phyloP scores from a whole-genome alignment of 2,888 invertebrate species.

The Microchrysa polita region DNA sequence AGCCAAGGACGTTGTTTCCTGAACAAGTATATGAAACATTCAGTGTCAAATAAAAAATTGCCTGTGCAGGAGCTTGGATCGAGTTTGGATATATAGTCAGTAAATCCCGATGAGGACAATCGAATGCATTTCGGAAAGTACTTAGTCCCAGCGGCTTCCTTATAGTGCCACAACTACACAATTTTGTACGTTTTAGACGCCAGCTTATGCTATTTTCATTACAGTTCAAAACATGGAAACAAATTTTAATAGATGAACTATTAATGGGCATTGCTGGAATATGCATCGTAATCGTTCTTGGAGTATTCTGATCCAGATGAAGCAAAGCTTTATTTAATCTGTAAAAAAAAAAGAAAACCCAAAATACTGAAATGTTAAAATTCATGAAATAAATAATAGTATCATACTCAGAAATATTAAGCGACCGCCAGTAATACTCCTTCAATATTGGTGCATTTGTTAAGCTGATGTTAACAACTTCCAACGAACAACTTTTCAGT shows the following conservation, averaged over 20 bases:
- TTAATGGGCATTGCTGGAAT: conserved; percentile 47
- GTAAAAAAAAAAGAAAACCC: background rate
- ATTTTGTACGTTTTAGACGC: conserved; percentile 43
- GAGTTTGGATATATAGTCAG: conserved; percentile 32
- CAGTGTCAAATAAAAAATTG: conserved; percentile 7
- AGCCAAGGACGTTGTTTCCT: conserved; percentile 42
- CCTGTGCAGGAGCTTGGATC: background rate
- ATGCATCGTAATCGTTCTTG: conserved; percentile 6
- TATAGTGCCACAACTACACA: conserved; percentile 44
- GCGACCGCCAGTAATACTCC: conserved; percentile 47
- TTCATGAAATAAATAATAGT: background rate
- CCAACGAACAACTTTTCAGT: conserved; percentile 47
- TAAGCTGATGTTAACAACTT: conserved; percentile 46
- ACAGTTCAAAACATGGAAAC: conserved; percentile 41
- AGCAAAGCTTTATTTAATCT: conserved; percentile 14
- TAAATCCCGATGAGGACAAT: conserved; percentile 46
- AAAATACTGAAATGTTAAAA: background rate
- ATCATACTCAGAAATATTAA: conserved; percentile 46
- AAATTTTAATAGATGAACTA: conserved; percentile 41
- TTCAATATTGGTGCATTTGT: conserved; percentile 47
- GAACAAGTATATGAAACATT: conserved; percentile 40
- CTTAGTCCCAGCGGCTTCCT: conserved; percentile 37
- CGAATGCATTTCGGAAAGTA: conserved; percentile 35
- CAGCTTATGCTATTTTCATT: background rate
- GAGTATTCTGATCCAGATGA: background rate